These are phyloP conservation scores for Pelodytes ibericus DNA, from an alignment of 2,797 vertebrate genomes.

Conservation along the genomic window DNA sequence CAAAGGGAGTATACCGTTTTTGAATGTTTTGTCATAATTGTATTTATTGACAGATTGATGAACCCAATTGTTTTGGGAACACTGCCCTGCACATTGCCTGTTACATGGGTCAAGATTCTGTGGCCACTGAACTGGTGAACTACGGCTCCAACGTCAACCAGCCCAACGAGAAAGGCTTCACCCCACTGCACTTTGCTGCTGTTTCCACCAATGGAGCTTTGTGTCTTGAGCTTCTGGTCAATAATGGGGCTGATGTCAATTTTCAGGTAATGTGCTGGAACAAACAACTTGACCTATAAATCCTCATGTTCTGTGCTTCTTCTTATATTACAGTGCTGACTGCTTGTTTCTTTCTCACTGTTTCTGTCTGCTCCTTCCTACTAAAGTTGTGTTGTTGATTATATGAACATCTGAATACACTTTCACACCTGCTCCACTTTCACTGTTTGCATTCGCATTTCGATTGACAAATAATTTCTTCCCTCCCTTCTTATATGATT, in stretches of 20 bases:
- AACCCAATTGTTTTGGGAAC: slow-evolving; percentile 92
- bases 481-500: too few relatives aligned
- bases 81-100: slow-evolving; percentile 94
- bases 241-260: slow-evolving; percentile 95
- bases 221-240: slow-evolving; percentile 95
- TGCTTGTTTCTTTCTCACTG: too few relatives aligned
- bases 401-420: too few relatives aligned
- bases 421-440: too few relatives aligned
- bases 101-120: slow-evolving; percentile 93
- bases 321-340: too few relatives aligned
- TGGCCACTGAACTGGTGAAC: slow-evolving; percentile 93
- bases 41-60: slow-evolving; percentile 80
- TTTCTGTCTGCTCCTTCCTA: too few relatives aligned
- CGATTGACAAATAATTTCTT: too few relatives aligned
- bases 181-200: slow-evolving; percentile 93
- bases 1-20: too few relatives aligned
- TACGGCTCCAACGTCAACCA: slow-evolving; percentile 94
- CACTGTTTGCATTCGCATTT: too few relatives aligned
- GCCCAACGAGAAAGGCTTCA: slow-evolving; percentile 92
- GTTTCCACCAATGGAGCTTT: slow-evolving; percentile 94
- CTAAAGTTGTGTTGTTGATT: too few relatives aligned
- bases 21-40: background rate
- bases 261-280: slow-evolving; percentile 88
- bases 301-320: too few relatives aligned
- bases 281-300: too few relatives aligned